Base-by-base conservation (phyloP, 2,797 vertebrate genomes). In the Furcifer pardalis region DNA sequence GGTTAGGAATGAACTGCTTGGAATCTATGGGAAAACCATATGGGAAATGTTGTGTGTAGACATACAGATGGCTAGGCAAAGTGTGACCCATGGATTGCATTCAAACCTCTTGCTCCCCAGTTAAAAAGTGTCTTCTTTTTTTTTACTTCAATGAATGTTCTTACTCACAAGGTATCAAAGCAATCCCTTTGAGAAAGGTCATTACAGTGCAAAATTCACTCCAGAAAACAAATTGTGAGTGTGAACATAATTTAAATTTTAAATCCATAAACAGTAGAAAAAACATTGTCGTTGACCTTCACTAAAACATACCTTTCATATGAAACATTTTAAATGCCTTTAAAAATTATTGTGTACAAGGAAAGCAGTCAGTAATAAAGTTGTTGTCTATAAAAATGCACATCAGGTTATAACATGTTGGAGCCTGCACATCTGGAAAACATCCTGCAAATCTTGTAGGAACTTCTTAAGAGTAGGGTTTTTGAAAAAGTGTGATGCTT, bases 321-420 rank as follows among this genome's bases (percentile, higher is more conserved):
- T 40, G 17, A 62, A 85, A 79, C 12, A 46, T 86, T 63, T 23
- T 68, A 27, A 74, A 32, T 79, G 52, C 40, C 30, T 32, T 27
- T 60, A 66, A 7, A 81, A 77, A n/a, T 27, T 77, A 46, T 21
- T 82, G 49, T 73, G 23, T 78, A 17, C 49, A 66, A 23, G 17
- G 35, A 72, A 49, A 83, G 73, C 4, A 59, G 59, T 10, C 30
- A 25, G 19, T 44, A 85, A 44, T 15, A 66, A 63, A 52, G 9
- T 19, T n/a, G 30, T 46, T 65, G 44, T 15, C 23, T 81, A 76
- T 63, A 66, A n/a, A 56, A 84, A 77, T 37, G 10, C 79, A 77
- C 69, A 76, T 42, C 75, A 37, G 63, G 60, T 79, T 79, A 62
- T 52, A 80, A 80, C 1, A 71, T 88, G 52, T 17, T 56, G 52